Conservation (phyloP, 35 echinoderm and acorn worm species). For the Eucidaris tribuloides region DNA sequence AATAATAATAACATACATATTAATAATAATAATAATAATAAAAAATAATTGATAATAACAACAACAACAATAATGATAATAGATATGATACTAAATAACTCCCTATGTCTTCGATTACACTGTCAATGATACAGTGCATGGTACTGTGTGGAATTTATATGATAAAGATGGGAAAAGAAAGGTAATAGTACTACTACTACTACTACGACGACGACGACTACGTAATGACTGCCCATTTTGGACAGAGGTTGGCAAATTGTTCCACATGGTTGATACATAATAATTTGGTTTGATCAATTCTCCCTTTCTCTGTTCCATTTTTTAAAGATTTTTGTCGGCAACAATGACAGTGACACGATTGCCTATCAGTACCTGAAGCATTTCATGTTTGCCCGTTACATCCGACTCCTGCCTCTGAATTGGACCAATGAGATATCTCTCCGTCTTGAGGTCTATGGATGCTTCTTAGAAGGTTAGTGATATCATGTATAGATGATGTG, state of each 20-base stretch:
- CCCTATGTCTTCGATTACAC: slow-evolving; percentile 63
- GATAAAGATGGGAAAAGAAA: too few relatives aligned
- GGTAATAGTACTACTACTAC: too few relatives aligned
- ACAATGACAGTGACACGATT: slow-evolving; percentile 65
- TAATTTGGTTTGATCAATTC: neutral
- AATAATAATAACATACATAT: too few relatives aligned
- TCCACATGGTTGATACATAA: neutral
- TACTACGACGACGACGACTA: too few relatives aligned
- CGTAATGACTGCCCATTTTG: too few relatives aligned
- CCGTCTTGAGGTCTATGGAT: slow-evolving; percentile 72
- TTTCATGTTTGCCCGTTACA: slow-evolving; percentile 77
- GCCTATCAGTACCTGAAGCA: slow-evolving; percentile 70
- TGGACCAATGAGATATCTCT: slow-evolving; percentile 79
- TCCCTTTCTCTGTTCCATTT: neutral
- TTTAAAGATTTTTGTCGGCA: slow-evolving; percentile 67
- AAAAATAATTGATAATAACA: too few relatives aligned
- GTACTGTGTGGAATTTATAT: slow-evolving; percentile 55
- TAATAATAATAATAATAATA: too few relatives aligned
- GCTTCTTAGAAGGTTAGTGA: slow-evolving; percentile 61
- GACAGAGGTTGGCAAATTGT: too few relatives aligned
- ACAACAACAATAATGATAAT: too few relatives aligned
- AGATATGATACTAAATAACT: slow-evolving; percentile 65
- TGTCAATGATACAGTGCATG: slow-evolving; percentile 45
- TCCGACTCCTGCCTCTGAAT: slow-evolving; percentile 63
- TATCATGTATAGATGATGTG: too few relatives aligned